Evolutionary conservation across 2,113 vertebrate species (phyloP).

Genomic region (Sapajus apella): DNA sequence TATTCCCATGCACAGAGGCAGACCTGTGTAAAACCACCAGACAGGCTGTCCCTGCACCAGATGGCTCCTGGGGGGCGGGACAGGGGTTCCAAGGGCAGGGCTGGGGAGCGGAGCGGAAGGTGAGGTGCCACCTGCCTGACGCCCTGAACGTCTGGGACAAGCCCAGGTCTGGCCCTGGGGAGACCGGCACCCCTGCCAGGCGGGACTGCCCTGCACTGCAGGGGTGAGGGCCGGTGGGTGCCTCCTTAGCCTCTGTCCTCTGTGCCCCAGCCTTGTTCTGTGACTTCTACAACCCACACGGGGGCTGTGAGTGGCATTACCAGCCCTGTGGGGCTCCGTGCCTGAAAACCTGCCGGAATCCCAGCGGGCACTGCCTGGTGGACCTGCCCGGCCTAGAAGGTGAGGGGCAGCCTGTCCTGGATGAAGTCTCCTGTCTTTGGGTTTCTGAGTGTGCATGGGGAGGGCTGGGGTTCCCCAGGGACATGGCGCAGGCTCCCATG

Average conservation of each 20-base stretch:
- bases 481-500: accelerated
- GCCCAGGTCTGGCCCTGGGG: too few relatives aligned
- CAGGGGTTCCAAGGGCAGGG: too few relatives aligned
- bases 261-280: slow-evolving; percentile 93
- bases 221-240: neutral
- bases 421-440: neutral
- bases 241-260: neutral
- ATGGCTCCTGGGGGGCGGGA: accelerated
- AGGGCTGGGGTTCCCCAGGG: neutral
- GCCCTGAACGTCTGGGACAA: too few relatives aligned
- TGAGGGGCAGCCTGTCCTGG: slow-evolving; percentile 60
- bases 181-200: too few relatives aligned
- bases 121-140: neutral
- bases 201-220: neutral
- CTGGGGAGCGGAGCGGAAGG: neutral
- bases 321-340: slow-evolving; percentile 92
- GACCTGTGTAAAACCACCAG: neutral
- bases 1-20: neutral
- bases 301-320: slow-evolving; percentile 95
- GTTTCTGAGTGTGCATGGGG: neutral
- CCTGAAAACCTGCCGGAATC: slow-evolving; percentile 94
- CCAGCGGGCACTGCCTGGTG: slow-evolving; percentile 88
- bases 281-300: slow-evolving; percentile 93
- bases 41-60: too few relatives aligned
- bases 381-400: slow-evolving; percentile 91